phyloP scores from a whole-genome alignment of 1,140 invertebrate genomes.

The Cheumatopsyche charites region DNA sequence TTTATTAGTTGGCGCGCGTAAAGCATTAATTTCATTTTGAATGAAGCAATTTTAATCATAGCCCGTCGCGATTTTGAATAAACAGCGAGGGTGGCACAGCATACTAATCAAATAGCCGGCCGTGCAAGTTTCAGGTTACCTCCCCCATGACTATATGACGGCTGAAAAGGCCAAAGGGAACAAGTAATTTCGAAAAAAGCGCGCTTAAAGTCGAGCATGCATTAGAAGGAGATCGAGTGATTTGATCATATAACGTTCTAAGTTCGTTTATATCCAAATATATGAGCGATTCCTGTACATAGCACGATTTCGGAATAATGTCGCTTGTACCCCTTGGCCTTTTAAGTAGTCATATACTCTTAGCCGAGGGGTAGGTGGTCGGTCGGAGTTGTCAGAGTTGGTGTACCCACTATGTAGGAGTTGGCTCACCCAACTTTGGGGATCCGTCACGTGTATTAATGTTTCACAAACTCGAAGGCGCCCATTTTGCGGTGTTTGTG shows the following conservation, averaged over 20 bases:
- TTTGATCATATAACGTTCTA: too few relatives aligned
- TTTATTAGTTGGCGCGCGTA: too few relatives aligned
- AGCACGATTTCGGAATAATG: too few relatives aligned
- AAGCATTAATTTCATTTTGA: too few relatives aligned
- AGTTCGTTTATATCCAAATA: too few relatives aligned
- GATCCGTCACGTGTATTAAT: conserved; percentile 26
- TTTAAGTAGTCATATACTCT: too few relatives aligned
- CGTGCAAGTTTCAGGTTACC: conserved; percentile 10
- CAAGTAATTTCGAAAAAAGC: background rate
- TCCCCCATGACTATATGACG: background rate
- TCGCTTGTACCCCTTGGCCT: too few relatives aligned
- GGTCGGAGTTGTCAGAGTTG: too few relatives aligned
- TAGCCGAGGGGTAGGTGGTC: background rate
- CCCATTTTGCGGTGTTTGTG: background rate
- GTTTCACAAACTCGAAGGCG: conserved; percentile 13
- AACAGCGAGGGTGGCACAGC: background rate
- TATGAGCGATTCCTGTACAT: too few relatives aligned
- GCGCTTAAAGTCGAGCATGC: background rate
- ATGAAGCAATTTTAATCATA: conserved; percentile 10
- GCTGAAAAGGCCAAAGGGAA: background rate
- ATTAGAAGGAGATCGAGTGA: too few relatives aligned
- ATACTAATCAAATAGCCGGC: conserved; percentile 15
- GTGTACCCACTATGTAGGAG: too few relatives aligned
- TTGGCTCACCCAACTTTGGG: conserved; percentile 6
- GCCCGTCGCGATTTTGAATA: background rate